Evolutionary conservation across 2,888 invertebrate genomes (phyloP).

Genomic region (Amblyjoppa proteus): DNA sequence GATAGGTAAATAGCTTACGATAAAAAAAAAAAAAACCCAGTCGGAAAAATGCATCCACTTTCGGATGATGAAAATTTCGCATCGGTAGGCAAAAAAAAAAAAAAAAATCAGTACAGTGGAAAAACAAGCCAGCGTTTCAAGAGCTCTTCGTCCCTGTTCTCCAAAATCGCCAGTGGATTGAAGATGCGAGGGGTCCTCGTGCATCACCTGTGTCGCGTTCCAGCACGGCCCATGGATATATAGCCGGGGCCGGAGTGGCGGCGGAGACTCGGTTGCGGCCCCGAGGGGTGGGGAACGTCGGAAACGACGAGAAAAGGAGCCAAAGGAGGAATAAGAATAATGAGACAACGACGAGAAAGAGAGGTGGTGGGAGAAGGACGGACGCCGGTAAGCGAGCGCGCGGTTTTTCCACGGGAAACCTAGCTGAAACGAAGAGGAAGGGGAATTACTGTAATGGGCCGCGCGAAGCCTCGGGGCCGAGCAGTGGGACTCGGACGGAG

Average conservation of each 20-base stretch:
- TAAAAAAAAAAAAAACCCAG: no score
- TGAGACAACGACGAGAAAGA: constrained; percentile 35
- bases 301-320: constrained; percentile 27
- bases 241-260: constrained; percentile 75
- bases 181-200: constrained; percentile 78
- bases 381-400: background rate
- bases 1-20: no score
- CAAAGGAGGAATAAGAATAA: constrained; percentile 37
- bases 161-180: constrained; percentile 74
- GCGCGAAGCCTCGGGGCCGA: constrained; percentile 13
- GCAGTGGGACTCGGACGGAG: constrained; percentile 3
- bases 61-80: background rate
- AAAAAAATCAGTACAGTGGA: background rate
- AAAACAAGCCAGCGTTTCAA: constrained; percentile 66
- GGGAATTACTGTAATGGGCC: constrained; percentile 15
- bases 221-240: constrained; percentile 72
- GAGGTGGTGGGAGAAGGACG: constrained; percentile 32
- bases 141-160: constrained; percentile 42
- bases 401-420: constrained; percentile 1
- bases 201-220: constrained; percentile 79
- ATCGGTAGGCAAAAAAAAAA: background rate
- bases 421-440: constrained; percentile 53
- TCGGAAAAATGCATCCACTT: no score
- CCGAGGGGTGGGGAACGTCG: constrained; percentile 14
- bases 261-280: constrained; percentile 64